Conservation (phyloP, 2,113 vertebrate genomes). For the Ceyx melanurus region DNA sequence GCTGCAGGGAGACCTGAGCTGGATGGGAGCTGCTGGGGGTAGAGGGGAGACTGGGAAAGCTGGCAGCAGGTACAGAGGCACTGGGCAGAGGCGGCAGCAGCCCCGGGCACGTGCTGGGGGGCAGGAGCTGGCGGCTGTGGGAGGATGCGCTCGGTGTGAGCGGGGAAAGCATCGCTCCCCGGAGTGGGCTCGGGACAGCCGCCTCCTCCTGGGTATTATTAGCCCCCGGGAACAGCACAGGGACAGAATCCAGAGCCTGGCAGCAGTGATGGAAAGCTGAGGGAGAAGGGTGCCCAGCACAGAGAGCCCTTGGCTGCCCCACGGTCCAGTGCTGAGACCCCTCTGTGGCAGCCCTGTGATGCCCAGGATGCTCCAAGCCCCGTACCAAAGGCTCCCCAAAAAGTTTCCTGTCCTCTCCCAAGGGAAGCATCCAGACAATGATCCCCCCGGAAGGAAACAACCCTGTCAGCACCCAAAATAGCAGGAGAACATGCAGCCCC, state of each 20-base stretch:
- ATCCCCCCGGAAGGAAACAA: background rate
- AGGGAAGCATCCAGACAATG: rapidly evolving
- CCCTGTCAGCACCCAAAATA: background rate
- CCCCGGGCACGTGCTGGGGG: background rate
- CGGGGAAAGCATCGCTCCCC: background rate
- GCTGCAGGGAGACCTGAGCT: background rate
- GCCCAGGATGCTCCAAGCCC: rapidly evolving
- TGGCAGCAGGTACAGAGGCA: background rate
- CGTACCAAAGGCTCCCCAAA: rapidly evolving
- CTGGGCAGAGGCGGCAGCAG: background rate
- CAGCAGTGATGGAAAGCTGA: rapidly evolving
- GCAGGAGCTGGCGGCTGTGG: background rate
- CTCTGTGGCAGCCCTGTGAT: background rate
- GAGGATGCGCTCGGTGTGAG: rapidly evolving
- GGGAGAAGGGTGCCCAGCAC: background rate
- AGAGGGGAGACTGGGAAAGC: rapidly evolving
- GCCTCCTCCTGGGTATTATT: background rate
- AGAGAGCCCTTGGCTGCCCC: rapidly evolving
- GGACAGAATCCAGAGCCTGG: conserved; percentile 1
- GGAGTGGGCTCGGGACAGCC: background rate
- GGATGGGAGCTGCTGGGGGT: rapidly evolving
- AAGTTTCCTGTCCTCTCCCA: rapidly evolving
- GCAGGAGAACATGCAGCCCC: background rate
- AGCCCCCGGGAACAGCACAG: background rate
- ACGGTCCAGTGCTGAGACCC: rapidly evolving